phyloP scores from a whole-genome alignment of 1,140 invertebrate genomes.

The Octopus bimaculoides region DNA sequence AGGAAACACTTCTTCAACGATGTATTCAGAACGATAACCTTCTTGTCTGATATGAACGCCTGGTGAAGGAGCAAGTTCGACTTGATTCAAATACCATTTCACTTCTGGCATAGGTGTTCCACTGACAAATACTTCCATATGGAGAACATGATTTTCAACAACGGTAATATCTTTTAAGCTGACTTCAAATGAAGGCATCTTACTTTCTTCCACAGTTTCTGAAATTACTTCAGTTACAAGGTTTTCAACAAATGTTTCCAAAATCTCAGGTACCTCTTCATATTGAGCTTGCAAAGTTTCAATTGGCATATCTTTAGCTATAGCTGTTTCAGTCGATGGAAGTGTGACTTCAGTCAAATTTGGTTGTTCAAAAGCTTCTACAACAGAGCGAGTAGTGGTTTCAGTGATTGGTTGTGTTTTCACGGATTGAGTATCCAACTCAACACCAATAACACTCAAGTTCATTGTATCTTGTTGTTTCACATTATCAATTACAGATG shows the following conservation, averaged over 20 bases:
- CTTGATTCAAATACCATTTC: constrained; percentile 51
- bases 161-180: constrained; percentile 47
- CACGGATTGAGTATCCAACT: neutral
- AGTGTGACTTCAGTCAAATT: constrained; percentile 13
- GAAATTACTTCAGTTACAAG: constrained; percentile 6
- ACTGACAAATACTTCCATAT: constrained; percentile 44
- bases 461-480: neutral
- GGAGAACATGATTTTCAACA: constrained; percentile 39
- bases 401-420: neutral
- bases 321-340: neutral
- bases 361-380: constrained; percentile 7
- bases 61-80: constrained; percentile 40
- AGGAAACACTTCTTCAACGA: constrained; percentile 47
- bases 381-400: neutral
- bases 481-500: too few species aligned
- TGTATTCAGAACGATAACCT: constrained; percentile 37
- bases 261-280: constrained; percentile 19
- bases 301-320: neutral
- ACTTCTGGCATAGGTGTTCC: constrained; percentile 44
- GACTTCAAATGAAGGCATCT: constrained; percentile 47
- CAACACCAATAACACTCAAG: neutral
- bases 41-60: constrained; percentile 47
- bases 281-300: constrained; percentile 18
- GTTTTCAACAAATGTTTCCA: constrained; percentile 7
- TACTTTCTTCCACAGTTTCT: constrained; percentile 25